Base-by-base conservation (phyloP, 2,888 invertebrate genomes). In the Macaria liturata region DNA sequence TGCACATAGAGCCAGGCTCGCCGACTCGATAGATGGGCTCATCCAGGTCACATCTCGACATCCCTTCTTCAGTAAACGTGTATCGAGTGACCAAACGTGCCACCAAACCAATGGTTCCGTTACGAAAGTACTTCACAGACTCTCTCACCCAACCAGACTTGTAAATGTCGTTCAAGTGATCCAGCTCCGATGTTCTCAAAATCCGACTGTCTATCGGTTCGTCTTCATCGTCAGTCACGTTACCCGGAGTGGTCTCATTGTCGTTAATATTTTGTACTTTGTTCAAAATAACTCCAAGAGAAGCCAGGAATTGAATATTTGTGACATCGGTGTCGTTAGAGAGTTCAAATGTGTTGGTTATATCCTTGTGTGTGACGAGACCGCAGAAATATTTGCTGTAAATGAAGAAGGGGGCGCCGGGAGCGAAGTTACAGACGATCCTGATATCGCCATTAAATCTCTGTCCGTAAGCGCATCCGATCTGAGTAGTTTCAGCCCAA, bases 381-480 rank as follows among this genome's bases (percentile, higher is more conserved):
- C 91, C 91, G 64, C 91, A 91, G 57, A 72, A 88, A 56, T 78
- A 83, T 61, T 77, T 78, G 0, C 79, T 78, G 1, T 76, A 65
- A 5, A 91, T 57, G 62, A 65, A 68, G 62, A 81, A 91, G 9
- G 84, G 81, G n/a, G 90, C 88, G 30, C 88, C 86, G 7, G 91
- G 91, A 32, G 86, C 70, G 64, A 91, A 91, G 64, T 88, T 86
- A 57, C 91, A 91, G 3, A 87, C 74, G 7, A 90, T 83, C 72
- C 89, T 76, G 31, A 82, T 61, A 63, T 90, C 83, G 32, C 86
- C 86, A 59, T 78, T 77, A 2, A 45, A 9, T 43, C 68, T 71
- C 59, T 64, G 59, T 39, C 80, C 87, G 61, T 77, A 87, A 8
- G 89, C 90, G 70, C 91, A 91, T 48, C 91, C 91, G 20, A 91